Conservation (phyloP, 2,888 invertebrate species). For the Gnatocerus cornutus region DNA sequence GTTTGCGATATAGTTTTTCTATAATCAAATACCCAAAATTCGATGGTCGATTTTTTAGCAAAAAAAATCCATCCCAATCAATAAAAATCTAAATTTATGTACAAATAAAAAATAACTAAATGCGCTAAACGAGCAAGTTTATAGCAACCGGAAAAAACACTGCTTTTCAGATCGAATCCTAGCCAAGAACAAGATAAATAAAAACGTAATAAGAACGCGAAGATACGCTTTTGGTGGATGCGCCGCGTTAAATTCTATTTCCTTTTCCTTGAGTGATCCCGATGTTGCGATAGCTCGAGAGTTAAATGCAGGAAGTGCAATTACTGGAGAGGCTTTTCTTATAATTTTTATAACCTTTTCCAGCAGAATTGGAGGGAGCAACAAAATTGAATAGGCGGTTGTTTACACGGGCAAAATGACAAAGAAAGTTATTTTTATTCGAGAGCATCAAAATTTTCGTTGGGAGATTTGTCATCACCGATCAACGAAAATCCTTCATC, state of each 20-base stretch:
- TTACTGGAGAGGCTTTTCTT: conserved; percentile 7
- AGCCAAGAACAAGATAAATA: conserved; percentile 1
- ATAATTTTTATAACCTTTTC: background rate
- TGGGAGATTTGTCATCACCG: no score
- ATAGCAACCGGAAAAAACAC: conserved; percentile 8
- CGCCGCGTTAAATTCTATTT: conserved; percentile 34
- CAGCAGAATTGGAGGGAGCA: no score
- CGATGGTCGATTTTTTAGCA: no score
- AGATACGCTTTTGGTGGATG: conserved; percentile 33
- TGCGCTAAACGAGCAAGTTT: conserved; percentile 8
- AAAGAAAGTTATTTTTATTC: background rate
- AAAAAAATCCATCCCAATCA: no score
- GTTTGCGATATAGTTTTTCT: no score
- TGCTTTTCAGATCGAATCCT: background rate
- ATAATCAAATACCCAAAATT: no score
- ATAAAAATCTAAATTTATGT: no score
- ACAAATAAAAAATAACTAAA: conserved; percentile 14
- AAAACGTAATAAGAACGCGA: conserved; percentile 26
- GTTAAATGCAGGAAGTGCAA: conserved; percentile 32
- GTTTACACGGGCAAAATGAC: background rate
- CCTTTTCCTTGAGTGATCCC: conserved; percentile 20
- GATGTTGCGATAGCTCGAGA: conserved; percentile 2
- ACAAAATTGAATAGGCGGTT: no score
- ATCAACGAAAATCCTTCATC: no score
- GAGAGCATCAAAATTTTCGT: background rate